Percentiles rank a stretch among this genome's conserved stretches.
Evolutionary conservation across 2,797 vertebrate genomes (phyloP).

Genomic region (Sibirionetta formosa): DNA sequence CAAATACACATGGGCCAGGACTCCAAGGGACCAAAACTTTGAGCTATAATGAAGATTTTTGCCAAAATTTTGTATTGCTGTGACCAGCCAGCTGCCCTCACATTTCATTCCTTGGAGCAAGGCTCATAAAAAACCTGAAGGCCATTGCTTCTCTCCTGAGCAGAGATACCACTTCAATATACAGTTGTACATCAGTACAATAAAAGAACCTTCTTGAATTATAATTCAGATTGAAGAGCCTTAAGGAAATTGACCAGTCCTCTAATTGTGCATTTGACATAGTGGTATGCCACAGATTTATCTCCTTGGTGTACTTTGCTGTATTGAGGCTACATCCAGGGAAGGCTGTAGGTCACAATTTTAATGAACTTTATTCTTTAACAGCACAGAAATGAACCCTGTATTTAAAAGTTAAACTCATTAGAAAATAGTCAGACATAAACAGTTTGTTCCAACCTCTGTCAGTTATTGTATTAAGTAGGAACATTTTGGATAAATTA

Average conservation of each 20-base stretch:
- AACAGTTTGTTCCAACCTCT: not conserved
- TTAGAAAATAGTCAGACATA: not conserved
- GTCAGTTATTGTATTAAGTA: not conserved
- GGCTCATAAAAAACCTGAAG: not conserved
- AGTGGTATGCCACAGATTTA: not conserved
- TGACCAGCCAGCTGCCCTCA: not conserved
- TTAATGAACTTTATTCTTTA: not conserved
- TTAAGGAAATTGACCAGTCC: not conserved
- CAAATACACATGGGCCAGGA: not conserved
- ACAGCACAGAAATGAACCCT: not conserved
- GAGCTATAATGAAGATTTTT: not conserved
- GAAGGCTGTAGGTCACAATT: not conserved
- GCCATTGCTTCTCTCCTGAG: not conserved
- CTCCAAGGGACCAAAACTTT: not conserved
- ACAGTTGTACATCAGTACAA: fast-evolving
- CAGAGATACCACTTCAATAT: not conserved
- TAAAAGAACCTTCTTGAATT: not conserved
- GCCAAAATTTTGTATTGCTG: not conserved
- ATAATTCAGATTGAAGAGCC: not conserved
- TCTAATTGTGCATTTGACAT: not conserved
- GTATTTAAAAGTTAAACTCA: not conserved
- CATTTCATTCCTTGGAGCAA: not conserved
- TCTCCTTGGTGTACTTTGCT: not conserved
- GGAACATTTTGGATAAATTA: constrained; percentile 22
- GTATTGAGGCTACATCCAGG: not conserved